Percentiles rank a stretch among this genome's conserved stretches.
Conservation (phyloP, 2,888 invertebrate genomes). For the Callimorpha dominula region DNA sequence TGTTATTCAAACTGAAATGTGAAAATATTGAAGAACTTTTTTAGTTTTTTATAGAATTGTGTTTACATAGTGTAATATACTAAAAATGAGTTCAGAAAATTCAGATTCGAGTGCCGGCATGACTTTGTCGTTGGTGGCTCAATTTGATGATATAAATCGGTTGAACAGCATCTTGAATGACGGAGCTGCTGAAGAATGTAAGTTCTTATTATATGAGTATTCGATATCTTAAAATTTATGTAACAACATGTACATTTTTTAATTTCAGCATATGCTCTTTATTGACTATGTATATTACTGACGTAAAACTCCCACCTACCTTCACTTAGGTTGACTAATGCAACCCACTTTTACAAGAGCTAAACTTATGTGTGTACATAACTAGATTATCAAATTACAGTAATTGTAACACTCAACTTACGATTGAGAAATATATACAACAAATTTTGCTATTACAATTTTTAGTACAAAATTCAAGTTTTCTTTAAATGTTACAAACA, state of each 20-base stretch:
- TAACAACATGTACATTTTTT: not conserved
- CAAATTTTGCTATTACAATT: no score
- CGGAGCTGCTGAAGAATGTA: conserved; percentile 90
- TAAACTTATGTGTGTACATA: no score
- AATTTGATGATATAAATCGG: conserved; percentile 91
- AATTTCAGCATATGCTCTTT: not conserved
- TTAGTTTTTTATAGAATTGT: not conserved
- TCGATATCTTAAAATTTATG: not conserved
- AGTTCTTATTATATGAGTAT: conserved; percentile 55
- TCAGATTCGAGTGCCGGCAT: conserved; percentile 75
- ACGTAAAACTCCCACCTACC: not conserved
- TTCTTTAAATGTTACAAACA: no score
- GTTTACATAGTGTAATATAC: conserved; percentile 15
- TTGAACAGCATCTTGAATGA: conserved; percentile 89
- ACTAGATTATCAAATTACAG: no score
- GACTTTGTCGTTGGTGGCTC: conserved; percentile 88
- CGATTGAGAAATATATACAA: no score
- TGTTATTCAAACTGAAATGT: conserved; percentile 46
- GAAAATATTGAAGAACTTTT: conserved; percentile 27
- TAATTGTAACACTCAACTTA: no score
- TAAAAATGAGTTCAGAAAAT: conserved; percentile 78
- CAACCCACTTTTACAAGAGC: no score
- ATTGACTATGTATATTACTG: not conserved
- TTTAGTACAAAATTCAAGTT: no score
- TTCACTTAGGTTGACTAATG: not conserved